Evolutionary conservation across 2,888 invertebrate genomes (phyloP), one percentile per base, ranked within the genome.

Genomic region (Macrophya alboannulata): DNA sequence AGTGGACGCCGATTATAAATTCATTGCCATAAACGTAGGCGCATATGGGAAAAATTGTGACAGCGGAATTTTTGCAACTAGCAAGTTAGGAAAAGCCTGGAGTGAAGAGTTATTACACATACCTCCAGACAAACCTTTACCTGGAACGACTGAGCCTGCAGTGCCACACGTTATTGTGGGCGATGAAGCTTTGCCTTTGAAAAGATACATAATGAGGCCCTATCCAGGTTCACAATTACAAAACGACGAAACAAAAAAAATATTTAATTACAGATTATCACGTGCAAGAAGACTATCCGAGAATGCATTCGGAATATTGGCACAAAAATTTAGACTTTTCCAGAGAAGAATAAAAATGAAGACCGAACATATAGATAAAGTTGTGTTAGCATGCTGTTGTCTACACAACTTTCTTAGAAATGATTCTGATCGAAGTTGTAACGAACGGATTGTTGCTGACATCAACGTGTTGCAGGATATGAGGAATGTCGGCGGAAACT

Each of bases 141-240:
- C n/a, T n/a, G n/a, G n/a, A n/a, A n/a, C n/a, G n/a, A n/a, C n/a
- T n/a, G n/a, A n/a, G n/a, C n/a, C n/a, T n/a, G n/a, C 45, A 86
- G 48, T 87, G 45, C 91, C 91, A 48, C 85, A 89, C 87, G 90
- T 90, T 85, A 87, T 91, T 84, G 89, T 91, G 25, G 90, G 87
- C 4, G 90, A 90, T 81, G 89, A 90, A 86, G 90, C 89, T 43
- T 90, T 90, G 79, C 82, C 85, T 15, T 43, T 85, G 25, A 82
- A 87, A n/a, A 48, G 2, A n/a, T 31, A 87, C 51, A 83, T 83
- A 15, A 79, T 79, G 59, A 45, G 79, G 37, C 55, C 79, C 4
- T 79, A 79, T 79, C 79, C 79, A 9, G 59, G 79, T 4, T 15
- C 51, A 55, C 51, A 51, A 79, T 31, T 59, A 1, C 55, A 55